Base-by-base conservation (phyloP, 2,113 vertebrate genomes). In the Zosterops borbonicus region DNA sequence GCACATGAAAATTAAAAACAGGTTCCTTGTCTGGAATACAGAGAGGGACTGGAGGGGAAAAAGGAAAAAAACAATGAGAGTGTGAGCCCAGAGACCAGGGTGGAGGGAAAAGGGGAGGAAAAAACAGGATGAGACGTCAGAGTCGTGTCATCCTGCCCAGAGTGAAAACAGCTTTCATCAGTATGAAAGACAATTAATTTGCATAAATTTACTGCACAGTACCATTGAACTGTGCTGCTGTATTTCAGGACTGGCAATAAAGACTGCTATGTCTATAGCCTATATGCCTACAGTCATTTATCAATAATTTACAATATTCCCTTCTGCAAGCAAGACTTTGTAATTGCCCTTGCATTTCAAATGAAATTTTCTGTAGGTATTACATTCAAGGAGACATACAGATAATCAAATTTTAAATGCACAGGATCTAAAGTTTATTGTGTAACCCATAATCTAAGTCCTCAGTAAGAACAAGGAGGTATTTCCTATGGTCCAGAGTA, bases 1-100 rank as follows among this genome's bases (percentile, higher is more conserved):
- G 95, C 94, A 97, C 79, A 95, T 58, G 90, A 92, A 97, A 97
- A 97, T 97, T 96, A 95, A 97, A 97, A 97, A 24, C 96, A 97
- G 92, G 92, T 83, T 96, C 81, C 41, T 80, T 5, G 17, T 95
- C 97, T 97, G 94, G 96, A 95, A 95, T 59, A 55, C 41, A 68
- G 85, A 93, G 47, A 95, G 92, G 75, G 95, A 92, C 77, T 90
- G 68, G 42, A 92, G 81, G 55, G 80, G 82, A 8, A 69, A 91
- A 74, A 76, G 71, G 18, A 31, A 92, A 94, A 92, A 83, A 93
- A 87, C 52, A 94, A 88, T 56, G 28, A 77, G n/a, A 87, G 12
- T 4, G 16, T 4, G 20, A 0, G 11, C 55, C 87, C 92, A 96
- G 73, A 69, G 60, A 96, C 73, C 68, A 83, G 94, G 94, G 95